Evolutionary conservation across 92 coral and sea anemone species (phyloP).

Genomic region (Zoanthus solanderi): DNA sequence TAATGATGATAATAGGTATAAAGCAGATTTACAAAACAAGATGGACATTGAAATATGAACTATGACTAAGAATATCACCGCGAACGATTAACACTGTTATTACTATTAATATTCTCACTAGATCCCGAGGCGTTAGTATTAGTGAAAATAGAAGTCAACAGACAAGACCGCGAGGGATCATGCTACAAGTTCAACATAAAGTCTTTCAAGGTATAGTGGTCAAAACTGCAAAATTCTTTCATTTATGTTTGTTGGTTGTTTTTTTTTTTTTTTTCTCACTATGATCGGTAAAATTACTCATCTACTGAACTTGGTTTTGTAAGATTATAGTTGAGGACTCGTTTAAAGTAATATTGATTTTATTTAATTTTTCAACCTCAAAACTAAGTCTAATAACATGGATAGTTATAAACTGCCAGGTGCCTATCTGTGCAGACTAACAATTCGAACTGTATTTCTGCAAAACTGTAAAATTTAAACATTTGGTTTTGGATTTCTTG

Average conservation of each 20-base stretch:
- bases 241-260: neutral
- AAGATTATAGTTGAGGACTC: no score
- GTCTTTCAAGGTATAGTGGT: constrained; percentile 68
- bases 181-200: constrained; percentile 82
- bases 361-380: no score
- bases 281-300: neutral
- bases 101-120: neutral
- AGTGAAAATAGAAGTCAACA: constrained; percentile 73
- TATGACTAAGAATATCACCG: no score
- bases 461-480: no score
- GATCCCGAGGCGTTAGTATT: constrained; percentile 69
- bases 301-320: neutral
- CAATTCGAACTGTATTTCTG: no score
- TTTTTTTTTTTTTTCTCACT: no score
- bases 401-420: no score
- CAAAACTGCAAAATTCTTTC: neutral
- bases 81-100: neutral
- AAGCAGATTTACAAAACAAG: neutral
- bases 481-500: no score
- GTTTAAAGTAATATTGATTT: no score
- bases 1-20: neutral
- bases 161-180: constrained; percentile 63
- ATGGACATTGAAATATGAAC: no score
- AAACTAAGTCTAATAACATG: no score
- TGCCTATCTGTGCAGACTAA: no score